These are phyloP conservation scores for Procambarus virginalis DNA, from an alignment of 1,140 invertebrate species.

Conservation along the genomic window DNA sequence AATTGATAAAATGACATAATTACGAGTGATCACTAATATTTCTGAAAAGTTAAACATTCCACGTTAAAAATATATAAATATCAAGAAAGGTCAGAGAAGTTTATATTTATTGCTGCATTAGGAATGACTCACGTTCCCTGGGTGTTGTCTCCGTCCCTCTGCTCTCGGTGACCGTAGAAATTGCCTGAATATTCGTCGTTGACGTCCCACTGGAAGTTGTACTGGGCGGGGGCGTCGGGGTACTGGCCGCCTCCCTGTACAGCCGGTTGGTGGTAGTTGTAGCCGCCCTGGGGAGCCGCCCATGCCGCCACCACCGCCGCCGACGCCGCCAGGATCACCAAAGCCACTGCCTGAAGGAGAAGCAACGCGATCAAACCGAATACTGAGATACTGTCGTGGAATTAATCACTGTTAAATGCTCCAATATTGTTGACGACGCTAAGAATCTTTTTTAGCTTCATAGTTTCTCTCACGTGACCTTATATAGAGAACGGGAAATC, in stretches of 20 bases:
- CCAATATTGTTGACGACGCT: too few species aligned
- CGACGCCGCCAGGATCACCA: neutral
- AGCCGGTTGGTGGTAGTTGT: neutral
- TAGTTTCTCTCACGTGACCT: too few species aligned
- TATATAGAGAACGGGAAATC: too few species aligned
- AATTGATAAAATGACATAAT: too few species aligned
- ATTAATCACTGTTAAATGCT: too few species aligned
- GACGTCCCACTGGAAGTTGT: conserved; percentile 55
- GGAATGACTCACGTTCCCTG: conserved; percentile 22
- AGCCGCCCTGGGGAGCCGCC: neutral
- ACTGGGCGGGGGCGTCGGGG: conserved; percentile 22
- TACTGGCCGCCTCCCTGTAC: neutral
- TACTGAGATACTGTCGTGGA: too few species aligned
- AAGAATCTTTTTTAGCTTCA: too few species aligned
- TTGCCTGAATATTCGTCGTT: conserved; percentile 38
- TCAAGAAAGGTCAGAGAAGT: too few species aligned
- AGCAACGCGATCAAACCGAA: neutral
- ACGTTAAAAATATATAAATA: too few species aligned
- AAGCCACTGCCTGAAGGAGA: neutral
- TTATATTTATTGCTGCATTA: neutral
- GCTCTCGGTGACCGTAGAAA: conserved; percentile 49
- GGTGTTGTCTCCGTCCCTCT: conserved; percentile 29
- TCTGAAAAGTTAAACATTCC: too few species aligned
- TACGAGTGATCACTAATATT: too few species aligned
- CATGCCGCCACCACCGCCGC: neutral